Conservation (phyloP, 1,140 invertebrate species). For the Pantala flavescens region DNA sequence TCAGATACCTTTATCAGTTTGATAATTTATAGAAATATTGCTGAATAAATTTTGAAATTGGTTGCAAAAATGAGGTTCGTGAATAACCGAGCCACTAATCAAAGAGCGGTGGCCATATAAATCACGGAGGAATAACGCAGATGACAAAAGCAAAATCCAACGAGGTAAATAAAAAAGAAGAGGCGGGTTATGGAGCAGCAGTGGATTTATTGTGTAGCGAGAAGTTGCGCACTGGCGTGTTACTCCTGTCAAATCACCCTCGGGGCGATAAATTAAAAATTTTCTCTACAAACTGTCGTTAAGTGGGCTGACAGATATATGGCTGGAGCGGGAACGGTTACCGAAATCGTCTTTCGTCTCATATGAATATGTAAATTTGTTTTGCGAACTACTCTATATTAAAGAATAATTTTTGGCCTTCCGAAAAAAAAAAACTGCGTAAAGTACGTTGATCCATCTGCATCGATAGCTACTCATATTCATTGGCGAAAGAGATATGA, state of each 20-base stretch:
- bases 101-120: neutral
- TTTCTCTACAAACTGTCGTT: conserved; percentile 5
- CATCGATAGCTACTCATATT: no score
- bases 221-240: neutral
- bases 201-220: conserved; percentile 5
- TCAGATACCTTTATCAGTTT: no score
- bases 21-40: no score
- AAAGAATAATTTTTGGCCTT: neutral
- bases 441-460: no score
- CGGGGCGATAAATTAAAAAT: conserved; percentile 6
- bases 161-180: conserved; percentile 10
- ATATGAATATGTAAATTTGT: conserved; percentile 9
- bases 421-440: no score
- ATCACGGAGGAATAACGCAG: neutral
- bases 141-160: conserved; percentile 2
- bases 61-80: neutral
- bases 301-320: conserved; percentile 5
- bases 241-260: conserved; percentile 5
- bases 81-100: neutral
- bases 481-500: no score
- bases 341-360: neutral
- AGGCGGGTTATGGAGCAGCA: neutral
- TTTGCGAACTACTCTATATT: neutral
- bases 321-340: neutral
- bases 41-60: neutral